phyloP scores from a whole-genome alignment of 2,888 invertebrate genomes.

The Selenia dentaria region DNA sequence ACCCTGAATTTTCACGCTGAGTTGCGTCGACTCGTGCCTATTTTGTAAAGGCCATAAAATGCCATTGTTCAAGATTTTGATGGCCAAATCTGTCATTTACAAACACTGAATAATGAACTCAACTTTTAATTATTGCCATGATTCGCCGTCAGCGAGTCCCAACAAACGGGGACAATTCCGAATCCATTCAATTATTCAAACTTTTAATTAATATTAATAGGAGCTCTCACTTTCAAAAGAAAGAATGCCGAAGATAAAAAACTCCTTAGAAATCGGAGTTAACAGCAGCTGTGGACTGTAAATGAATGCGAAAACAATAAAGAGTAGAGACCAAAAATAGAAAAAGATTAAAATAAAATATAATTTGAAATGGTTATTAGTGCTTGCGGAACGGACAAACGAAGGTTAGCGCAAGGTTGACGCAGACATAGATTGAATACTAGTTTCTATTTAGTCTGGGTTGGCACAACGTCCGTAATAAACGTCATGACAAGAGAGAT shows the following conservation, averaged over 20 bases:
- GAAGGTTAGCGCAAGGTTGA: conserved; percentile 45
- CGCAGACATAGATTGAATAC: conserved; percentile 41
- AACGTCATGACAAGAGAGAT: conserved; percentile 77
- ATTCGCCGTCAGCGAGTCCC: conserved; percentile 68
- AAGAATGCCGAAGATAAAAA: conserved; percentile 81
- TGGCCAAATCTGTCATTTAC: conserved; percentile 59
- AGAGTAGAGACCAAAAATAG: conserved; percentile 69
- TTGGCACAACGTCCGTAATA: conserved; percentile 58
- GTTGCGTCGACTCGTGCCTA: neutral
- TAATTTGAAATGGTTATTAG: conserved; percentile 78
- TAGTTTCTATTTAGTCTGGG: neutral
- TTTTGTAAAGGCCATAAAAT: conserved; percentile 12
- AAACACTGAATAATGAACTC: conserved; percentile 69
- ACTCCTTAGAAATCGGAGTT: conserved; percentile 79
- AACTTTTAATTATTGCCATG: conserved; percentile 78
- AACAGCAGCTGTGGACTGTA: conserved; percentile 79
- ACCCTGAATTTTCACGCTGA: no score
- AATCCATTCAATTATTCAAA: conserved; percentile 83
- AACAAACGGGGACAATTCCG: conserved; percentile 76
- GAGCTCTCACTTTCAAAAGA: conserved; percentile 79
- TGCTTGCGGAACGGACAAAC: conserved; percentile 55
- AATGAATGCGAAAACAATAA: conserved; percentile 84
- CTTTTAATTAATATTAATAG: conserved; percentile 85
- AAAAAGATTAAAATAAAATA: conserved; percentile 59
- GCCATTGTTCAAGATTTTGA: conserved; percentile 28